A percentile compares a stretch with the other conserved stretches of the same genome.
phyloP scores from a whole-genome alignment of 2,113 vertebrate species.

The pig (Sus scrofa) region T2T-Sscrofa CM000814.6:68683501-68684000 shows the following conservation, averaged over 20 bases:
- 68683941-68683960: neutral
- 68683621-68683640: conserved; percentile 22
- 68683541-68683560: neutral
- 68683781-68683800: neutral
- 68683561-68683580: neutral
- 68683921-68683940: neutral
- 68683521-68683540: conserved; percentile 10
- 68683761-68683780: conserved; percentile 43
- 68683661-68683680: neutral
- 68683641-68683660: neutral
- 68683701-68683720: conserved; percentile 32
- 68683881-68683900: neutral
- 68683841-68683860: neutral
- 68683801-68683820: neutral
- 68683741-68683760: conserved; percentile 38
- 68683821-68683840: neutral
- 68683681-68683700: conserved; percentile 19
- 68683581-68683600: neutral
- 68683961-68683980: neutral
- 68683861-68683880: neutral
- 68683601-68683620: neutral
- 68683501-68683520: neutral
- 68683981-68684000: neutral
- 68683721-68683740: neutral
- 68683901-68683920: neutral